phyloP scores from a whole-genome alignment of 2,888 invertebrate species.

The Hemaris fuciformis region DNA sequence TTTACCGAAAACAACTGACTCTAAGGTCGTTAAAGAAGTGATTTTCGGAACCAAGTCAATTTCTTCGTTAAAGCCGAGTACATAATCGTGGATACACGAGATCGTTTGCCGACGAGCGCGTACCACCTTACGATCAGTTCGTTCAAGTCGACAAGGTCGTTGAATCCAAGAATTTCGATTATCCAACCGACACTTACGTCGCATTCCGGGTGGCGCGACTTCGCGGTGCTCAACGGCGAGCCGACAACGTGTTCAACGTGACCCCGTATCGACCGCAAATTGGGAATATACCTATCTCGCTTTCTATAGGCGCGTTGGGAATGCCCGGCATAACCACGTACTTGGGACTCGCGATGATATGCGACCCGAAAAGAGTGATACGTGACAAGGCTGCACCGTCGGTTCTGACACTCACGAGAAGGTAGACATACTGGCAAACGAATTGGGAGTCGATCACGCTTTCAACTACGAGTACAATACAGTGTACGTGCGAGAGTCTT shows the following conservation, averaged over 20 bases:
- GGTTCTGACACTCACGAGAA: slow-evolving; percentile 85
- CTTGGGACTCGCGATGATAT: slow-evolving; percentile 68
- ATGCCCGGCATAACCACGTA: slow-evolving; percentile 80
- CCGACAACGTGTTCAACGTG: slow-evolving; percentile 40
- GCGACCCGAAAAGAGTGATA: slow-evolving; percentile 84
- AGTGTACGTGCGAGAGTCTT: slow-evolving; percentile 51
- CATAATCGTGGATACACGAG: slow-evolving; percentile 85
- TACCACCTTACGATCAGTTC: slow-evolving; percentile 46
- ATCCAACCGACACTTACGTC: slow-evolving; percentile 81
- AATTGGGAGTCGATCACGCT: no score
- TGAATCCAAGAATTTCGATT: slow-evolving; percentile 82
- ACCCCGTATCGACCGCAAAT: slow-evolving; percentile 66
- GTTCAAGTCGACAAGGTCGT: slow-evolving; percentile 74
- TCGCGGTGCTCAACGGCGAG: slow-evolving; percentile 48
- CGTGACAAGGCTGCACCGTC: slow-evolving; percentile 68
- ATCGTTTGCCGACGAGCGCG: slow-evolving; percentile 47
- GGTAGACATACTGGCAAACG: no score
- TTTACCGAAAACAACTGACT: slow-evolving; percentile 55
- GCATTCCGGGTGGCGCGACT: slow-evolving; percentile 84
- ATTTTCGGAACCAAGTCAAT: slow-evolving; percentile 66
- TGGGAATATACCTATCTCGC: slow-evolving; percentile 70
- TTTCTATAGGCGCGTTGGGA: slow-evolving; percentile 81
- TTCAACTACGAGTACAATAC: no score
- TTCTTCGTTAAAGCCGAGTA: slow-evolving; percentile 82
- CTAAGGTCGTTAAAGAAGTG: slow-evolving; percentile 60